Evolutionary conservation across 2,888 invertebrate genomes (phyloP).

Genomic region (Drosophila engyochracea): DNA sequence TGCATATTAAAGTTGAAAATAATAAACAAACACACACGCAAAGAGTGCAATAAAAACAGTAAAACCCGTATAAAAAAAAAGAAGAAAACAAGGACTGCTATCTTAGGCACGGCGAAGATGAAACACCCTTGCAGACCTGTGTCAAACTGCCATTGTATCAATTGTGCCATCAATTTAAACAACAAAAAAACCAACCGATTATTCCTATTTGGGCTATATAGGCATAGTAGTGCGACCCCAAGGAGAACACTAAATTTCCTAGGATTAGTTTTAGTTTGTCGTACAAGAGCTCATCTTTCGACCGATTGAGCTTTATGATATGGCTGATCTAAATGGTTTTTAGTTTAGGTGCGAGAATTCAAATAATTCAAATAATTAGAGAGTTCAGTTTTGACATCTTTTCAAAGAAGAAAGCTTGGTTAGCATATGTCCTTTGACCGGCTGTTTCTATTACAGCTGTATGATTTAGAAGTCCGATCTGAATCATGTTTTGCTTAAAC

Average conservation of each 20-base stretch:
- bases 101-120: background rate
- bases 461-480: background rate
- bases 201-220: background rate
- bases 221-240: background rate
- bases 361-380: no score
- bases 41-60: conserved; percentile 17
- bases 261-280: no score
- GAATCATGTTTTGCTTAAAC: no score
- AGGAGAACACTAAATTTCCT: background rate
- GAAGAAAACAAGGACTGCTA: background rate
- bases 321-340: background rate
- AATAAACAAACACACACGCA: conserved; percentile 43
- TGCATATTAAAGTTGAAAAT: conserved; percentile 56
- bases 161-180: no score
- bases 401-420: no score
- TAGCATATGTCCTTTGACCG: no score
- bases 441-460: no score
- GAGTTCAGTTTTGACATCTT: no score
- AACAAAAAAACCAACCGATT: background rate
- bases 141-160: background rate
- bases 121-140: background rate
- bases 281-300: no score
- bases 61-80: background rate
- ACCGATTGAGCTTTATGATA: background rate
- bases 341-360: no score